Conservation (phyloP, 2,797 vertebrate species). For the Leuciscus waleckii region DNA sequence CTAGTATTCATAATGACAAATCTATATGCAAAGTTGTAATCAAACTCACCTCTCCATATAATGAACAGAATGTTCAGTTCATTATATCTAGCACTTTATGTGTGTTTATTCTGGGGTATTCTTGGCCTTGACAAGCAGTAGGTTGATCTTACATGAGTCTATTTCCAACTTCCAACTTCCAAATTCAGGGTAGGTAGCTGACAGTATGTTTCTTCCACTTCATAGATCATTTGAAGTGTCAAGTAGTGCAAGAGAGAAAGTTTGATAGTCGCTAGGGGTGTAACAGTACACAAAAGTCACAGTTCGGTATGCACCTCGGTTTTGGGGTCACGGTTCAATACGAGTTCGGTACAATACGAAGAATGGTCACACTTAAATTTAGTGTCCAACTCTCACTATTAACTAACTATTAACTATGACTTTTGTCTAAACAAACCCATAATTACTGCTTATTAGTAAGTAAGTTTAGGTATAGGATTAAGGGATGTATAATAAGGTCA, state of each 20-base stretch:
- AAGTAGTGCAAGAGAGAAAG: not conserved
- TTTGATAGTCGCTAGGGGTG: not conserved
- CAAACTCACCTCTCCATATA: not conserved
- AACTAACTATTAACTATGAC: too few relatives aligned
- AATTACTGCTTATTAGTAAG: too few relatives aligned
- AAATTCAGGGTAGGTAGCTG: not conserved
- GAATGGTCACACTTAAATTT: too few relatives aligned
- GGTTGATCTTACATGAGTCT: not conserved
- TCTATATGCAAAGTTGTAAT: not conserved
- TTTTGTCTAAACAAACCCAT: too few relatives aligned
- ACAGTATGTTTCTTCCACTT: not conserved
- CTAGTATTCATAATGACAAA: not conserved
- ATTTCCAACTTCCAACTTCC: not conserved
- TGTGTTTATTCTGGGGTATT: slow-evolving; percentile 1
- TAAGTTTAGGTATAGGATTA: too few relatives aligned
- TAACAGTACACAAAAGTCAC: too few relatives aligned
- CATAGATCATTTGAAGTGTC: not conserved
- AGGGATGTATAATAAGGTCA: too few relatives aligned
- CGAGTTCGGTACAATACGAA: too few relatives aligned
- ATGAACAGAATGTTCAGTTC: not conserved
- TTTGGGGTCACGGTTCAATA: too few relatives aligned
- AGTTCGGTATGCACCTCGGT: too few relatives aligned
- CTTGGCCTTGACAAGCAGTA: not conserved
- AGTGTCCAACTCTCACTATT: too few relatives aligned
- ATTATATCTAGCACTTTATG: slow-evolving; percentile 11